Evolutionary conservation across 2,113 vertebrate genomes (phyloP), one percentile per base, ranked within the genome.

Genomic region (Actenoides hombroni): DNA sequence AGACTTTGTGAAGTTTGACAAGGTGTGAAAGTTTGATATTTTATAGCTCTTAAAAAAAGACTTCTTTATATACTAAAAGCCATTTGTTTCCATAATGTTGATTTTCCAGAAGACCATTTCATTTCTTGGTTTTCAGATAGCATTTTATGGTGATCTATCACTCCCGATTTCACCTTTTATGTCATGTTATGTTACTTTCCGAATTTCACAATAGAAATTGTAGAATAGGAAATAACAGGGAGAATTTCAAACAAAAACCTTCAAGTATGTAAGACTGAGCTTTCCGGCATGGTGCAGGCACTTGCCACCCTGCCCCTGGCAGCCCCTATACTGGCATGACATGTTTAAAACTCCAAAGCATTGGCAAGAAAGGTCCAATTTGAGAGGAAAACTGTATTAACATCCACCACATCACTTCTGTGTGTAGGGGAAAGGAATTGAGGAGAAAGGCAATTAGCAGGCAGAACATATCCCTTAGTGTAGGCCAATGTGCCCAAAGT

Each of bases 1-100:
- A 82, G 29, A 82, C 12, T 93, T 94, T 35, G 35, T 89, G 65
- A 95, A 89, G 83, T 93, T 87, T 84, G 80, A 95, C 56, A 94
- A 86, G 76, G 93, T 26, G 61, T 65, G 64, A 73, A 96, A 95
- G 77, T 91, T 86, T 64, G 26, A 20, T 71, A 74, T 76, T 86
- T 88, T 46, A 76, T 75, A 90, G 44, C 35, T 78, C 69, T 88
- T 51, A 51, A 88, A 90, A 46, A 93, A 53, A 23, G 5, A 29
- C 29, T 83, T 65, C 28, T 79, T 74, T 80, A 54, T 86, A 48
- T 60, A 57, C 42, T 19, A 4, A 78, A 91, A 69, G 11, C 2
- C 2, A 31, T 31, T 31, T 75, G 39, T 71, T 88, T 86, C 64
- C 29, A 71, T 53, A 48, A 75, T 21, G 24, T 59, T 37, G 5